Conservation (phyloP, 2,888 invertebrate species). For the Lasius platythorax region DNA sequence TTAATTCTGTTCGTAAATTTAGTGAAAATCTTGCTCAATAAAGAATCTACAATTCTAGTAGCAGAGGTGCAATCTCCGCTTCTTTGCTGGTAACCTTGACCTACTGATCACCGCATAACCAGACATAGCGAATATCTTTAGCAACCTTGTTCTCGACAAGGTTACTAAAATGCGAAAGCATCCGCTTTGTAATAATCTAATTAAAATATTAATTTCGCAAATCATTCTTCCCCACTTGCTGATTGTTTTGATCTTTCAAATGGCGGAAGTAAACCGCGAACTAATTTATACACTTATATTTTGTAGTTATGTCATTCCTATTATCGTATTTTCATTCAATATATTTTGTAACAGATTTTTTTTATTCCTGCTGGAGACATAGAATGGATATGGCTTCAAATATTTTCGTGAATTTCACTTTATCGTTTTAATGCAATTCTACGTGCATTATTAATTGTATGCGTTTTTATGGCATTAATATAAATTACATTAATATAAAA, state of each 20-base stretch:
- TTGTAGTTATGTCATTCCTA: neutral
- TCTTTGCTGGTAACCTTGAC: neutral
- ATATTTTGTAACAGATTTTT: neutral
- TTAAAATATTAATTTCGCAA: neutral
- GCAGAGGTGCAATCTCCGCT: neutral
- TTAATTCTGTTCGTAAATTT: neutral
- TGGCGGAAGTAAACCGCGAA: neutral
- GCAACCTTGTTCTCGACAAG: neutral
- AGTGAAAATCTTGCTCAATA: neutral
- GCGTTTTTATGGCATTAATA: neutral
- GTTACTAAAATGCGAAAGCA: neutral
- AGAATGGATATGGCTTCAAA: neutral
- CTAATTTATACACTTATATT: neutral
- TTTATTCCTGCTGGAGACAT: neutral
- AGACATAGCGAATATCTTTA: neutral
- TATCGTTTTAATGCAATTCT: neutral
- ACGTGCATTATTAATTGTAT: neutral
- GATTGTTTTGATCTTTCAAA: neutral
- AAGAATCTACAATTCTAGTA: neutral
- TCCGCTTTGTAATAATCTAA: neutral
- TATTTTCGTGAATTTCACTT: neutral
- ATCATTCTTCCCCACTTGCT: neutral
- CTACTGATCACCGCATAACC: neutral
- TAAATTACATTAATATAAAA: conserved; percentile 16
- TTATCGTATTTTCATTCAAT: neutral